Percentiles rank a stretch among this genome's conserved stretches.
These are phyloP conservation scores for Clupea harengus DNA, from an alignment of 2,113 vertebrate species.

Conservation along the genomic window DNA sequence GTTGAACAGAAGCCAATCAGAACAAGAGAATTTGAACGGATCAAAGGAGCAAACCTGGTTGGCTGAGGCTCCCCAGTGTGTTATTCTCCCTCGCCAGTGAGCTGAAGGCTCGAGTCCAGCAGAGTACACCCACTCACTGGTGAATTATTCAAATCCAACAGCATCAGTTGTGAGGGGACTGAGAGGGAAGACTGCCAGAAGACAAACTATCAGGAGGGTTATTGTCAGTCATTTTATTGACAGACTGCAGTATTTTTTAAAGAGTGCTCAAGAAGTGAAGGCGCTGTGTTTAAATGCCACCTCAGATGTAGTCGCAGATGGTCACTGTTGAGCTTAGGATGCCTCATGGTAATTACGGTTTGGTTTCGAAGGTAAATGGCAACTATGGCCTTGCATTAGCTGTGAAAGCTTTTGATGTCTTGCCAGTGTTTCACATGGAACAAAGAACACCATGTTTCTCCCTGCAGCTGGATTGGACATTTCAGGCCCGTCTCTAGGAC, in stretches of 20 bases:
- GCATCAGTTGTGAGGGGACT: neutral
- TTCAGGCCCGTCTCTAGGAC: neutral
- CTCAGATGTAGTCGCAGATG: neutral
- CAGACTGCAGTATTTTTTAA: neutral
- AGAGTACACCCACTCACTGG: constrained; percentile 13
- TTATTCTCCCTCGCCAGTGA: neutral
- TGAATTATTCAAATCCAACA: constrained; percentile 21
- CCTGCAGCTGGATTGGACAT: neutral
- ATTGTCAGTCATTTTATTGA: neutral
- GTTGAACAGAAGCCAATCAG: neutral
- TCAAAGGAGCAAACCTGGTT: neutral
- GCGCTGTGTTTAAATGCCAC: neutral
- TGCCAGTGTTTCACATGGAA: neutral
- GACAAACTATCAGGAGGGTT: neutral
- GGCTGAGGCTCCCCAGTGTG: neutral
- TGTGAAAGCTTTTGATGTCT: neutral
- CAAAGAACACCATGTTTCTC: neutral
- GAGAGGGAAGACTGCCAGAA: neutral
- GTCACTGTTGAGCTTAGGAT: neutral
- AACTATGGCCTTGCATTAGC: neutral
- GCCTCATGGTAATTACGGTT: neutral
- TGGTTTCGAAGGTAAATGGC: neutral
- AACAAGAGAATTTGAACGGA: neutral
- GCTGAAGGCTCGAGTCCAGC: neutral
- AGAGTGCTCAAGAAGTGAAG: neutral